A percentile compares a stretch with the other conserved stretches of the same genome.
Evolutionary conservation across 2,113 vertebrate genomes (phyloP).

Genomic region (Pachycephala philippinensis): DNA sequence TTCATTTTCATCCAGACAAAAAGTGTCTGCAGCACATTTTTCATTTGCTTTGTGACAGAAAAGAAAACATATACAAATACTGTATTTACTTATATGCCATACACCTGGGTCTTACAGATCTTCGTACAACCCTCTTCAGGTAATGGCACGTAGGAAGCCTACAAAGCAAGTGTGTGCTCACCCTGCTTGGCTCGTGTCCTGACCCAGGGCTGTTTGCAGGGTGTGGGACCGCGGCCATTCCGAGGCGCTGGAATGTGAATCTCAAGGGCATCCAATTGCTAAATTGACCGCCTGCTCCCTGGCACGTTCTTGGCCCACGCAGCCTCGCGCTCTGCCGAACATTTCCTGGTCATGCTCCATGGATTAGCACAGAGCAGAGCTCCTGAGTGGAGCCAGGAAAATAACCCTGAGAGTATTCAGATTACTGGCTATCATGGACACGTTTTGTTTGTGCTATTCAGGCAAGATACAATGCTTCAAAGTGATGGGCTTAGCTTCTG

Average conservation of each 20-base stretch:
- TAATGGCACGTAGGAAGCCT: fast-evolving
- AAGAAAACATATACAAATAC: not conserved
- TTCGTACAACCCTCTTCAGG: fast-evolving
- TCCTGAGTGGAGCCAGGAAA: not conserved
- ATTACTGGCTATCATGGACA: not conserved
- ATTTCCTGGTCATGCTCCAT: not conserved
- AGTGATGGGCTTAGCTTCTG: not conserved
- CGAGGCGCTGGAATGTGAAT: not conserved
- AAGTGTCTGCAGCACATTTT: not conserved
- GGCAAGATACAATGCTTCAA: not conserved
- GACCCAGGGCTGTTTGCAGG: fast-evolving
- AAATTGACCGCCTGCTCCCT: not conserved
- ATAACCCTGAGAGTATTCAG: not conserved
- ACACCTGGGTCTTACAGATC: not conserved
- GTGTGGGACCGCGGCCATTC: not conserved
- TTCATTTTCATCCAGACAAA: not conserved
- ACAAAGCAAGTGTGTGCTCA: not conserved
- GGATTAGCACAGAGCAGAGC: not conserved
- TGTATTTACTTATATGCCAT: not conserved
- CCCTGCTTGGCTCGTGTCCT: not conserved
- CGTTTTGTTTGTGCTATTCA: not conserved
- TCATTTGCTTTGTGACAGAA: not conserved
- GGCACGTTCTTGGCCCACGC: not conserved
- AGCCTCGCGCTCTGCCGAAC: not conserved
- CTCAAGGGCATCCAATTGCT: not conserved